Evolutionary conservation across 2,113 vertebrate genomes (phyloP), one percentile per base, ranked within the genome.

Genomic region (Pampusana beccarii): DNA sequence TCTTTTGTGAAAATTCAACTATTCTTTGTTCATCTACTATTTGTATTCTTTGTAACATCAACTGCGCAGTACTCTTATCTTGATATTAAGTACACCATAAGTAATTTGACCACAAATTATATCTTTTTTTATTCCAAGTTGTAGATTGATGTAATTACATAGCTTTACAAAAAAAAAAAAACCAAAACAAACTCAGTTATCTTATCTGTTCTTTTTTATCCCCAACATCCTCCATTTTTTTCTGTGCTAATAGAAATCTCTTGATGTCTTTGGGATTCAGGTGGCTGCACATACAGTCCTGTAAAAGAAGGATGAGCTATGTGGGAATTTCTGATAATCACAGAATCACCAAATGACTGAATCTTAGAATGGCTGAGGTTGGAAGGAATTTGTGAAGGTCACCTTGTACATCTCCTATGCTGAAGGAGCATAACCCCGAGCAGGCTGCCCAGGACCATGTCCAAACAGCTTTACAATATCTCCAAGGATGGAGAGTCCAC

Each of bases 381-480:
- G 34, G 31, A 81, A 90, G 29, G 36, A 61, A 0, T 51, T 42
- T 48, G 51, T 71, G 51, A 26, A 60, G 54, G 34, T 31, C 21
- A 6, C 6, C 2, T 17, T 67, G 17, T 29, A 29, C 26, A 3
- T 2, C 4, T 6, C 4, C 23, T 6, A 11, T 9, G 29, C 38
- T 70, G 10, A 36, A 56, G 65, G 50, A 61, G 38, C 1, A 2
- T 17, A 17, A 50, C 31, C 25, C 75, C 1, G 2, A 54, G 69
- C 33, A 56, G 73, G 25, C 15, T 66, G 17, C 36, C 58, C 46
- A 58, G 53, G n/a, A n/a, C 36, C 61, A 13, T 0, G 0, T 19
- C 72, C 60, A 9, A 62, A 34, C 24, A 60, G 21, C 25, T 66
- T 19, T 31, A 34, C 31, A 24, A 4, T 24, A 24, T 88, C 70